Conservation (phyloP, 2,113 vertebrate genomes). For the Silurus meridionalis region DNA sequence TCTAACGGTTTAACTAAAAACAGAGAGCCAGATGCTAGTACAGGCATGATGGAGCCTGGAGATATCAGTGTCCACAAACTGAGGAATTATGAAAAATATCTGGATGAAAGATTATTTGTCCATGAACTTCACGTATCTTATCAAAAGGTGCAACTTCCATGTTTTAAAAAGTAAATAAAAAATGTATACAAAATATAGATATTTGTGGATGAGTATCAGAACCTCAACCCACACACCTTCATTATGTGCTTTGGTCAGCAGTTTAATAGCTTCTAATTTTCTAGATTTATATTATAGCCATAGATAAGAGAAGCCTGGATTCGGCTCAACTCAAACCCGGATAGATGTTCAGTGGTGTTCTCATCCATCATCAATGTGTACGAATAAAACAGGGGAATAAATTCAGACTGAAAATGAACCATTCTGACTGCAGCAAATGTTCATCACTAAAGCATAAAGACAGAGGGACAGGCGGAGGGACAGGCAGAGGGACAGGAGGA, state of each 20-base stretch:
- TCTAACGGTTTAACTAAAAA: neutral
- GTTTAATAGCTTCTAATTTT: neutral
- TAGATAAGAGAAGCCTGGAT: neutral
- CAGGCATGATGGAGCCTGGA: neutral
- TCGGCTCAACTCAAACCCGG: neutral
- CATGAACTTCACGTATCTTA: neutral
- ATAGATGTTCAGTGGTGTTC: neutral
- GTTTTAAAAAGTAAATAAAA: too few species aligned
- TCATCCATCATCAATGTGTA: neutral
- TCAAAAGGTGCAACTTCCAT: neutral
- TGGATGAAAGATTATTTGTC: neutral
- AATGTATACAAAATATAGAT: too few species aligned
- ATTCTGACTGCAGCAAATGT: neutral
- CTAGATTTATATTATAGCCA: neutral
- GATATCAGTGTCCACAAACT: neutral
- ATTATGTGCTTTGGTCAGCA: neutral
- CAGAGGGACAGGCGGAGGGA: neutral
- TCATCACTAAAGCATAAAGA: neutral
- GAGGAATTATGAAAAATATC: neutral
- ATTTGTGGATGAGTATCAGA: too few species aligned
- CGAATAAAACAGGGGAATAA: neutral
- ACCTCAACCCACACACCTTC: neutral
- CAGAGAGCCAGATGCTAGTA: neutral
- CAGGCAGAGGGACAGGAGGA: neutral
- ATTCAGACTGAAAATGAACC: neutral